Percentiles rank a stretch among this genome's conserved stretches.
Conservation (phyloP, 1,140 invertebrate genomes). For the Papilio polyxenes region DNA sequence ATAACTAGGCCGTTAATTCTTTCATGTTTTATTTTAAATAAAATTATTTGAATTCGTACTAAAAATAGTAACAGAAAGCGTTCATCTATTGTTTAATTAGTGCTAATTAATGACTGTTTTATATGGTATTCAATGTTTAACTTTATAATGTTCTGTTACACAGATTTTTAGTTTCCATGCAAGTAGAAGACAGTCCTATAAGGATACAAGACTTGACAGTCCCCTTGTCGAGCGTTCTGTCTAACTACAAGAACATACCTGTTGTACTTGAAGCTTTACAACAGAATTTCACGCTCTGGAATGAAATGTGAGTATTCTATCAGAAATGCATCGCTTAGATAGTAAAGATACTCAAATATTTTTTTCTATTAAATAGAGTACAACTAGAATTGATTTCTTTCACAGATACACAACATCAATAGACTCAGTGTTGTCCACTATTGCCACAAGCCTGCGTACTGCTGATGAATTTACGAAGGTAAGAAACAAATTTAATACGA, state of each 20-base stretch:
- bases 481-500: constrained; percentile 38
- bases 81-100: background rate
- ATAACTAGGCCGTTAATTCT: too few species aligned
- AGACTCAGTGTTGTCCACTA: constrained; percentile 52
- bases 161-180: constrained; percentile 67
- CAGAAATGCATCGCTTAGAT: background rate
- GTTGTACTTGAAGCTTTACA: constrained; percentile 78
- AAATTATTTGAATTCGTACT: too few species aligned
- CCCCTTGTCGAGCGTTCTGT: constrained; percentile 73
- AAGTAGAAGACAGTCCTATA: constrained; percentile 76
- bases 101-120: too few species aligned
- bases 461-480: constrained; percentile 62
- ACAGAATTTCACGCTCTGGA: constrained; percentile 61
- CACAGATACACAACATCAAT: constrained; percentile 63
- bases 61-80: background rate
- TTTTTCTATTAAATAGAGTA: background rate
- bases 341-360: background rate
- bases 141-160: constrained; percentile 36
- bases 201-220: constrained; percentile 71
- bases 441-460: constrained; percentile 57
- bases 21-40: too few species aligned
- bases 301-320: constrained; percentile 47
- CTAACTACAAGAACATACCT: constrained; percentile 67
- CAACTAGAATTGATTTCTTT: constrained; percentile 33
- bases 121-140: too few species aligned